Evolutionary conservation across 1,140 invertebrate genomes (phyloP), one percentile per base, ranked within the genome.

Genomic region (Cherax destructor): DNA sequence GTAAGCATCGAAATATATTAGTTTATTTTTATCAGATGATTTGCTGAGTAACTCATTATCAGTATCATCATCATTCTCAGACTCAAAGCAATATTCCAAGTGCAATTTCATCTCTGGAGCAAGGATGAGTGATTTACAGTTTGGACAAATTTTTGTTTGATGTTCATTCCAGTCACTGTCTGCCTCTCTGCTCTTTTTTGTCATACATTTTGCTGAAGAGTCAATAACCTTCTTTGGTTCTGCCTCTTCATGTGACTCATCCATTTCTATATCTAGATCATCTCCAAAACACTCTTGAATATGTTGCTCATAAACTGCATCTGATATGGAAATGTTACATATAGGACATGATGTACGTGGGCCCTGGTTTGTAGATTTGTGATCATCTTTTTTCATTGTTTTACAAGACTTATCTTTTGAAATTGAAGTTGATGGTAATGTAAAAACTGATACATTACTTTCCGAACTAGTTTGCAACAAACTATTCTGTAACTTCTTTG

Each of bases 261-360:
- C 74, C 10, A 65, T 49, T 18, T 88, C 86, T 47, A 80, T 65
- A 24, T 88, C 78, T 13, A 88, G 21, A 30, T 88, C 86, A 49
- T 80, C 59, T 13, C 86, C 86, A 80, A 88, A 88, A 61, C 86
- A 88, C 18, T 88, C 52, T n/a, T 65, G 41, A 7, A 88, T 4
- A 50, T 88, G 86, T 18, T 88, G 86, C 3, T 88, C 86, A 50
- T 88, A 88, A 3, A 13, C 61, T 61, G 56, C 41, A 5, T 11
- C 9, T 11, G 77, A 11, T 16, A 88, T 21, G 10, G 24, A 30
- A 24, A 69, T 50, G 59, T 59, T 80, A 50, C 86, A 88, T 4
- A 88, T 79, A 24, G 86, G 86, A 47, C 5, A 18, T n/a, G 86
- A 52, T 56, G 30, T 41, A 30, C 52, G 50, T 74, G 72, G 77